Percentiles rank a stretch among this genome's conserved stretches.
Conservation (phyloP, 2,888 invertebrate genomes). For the Beris morrisii region DNA sequence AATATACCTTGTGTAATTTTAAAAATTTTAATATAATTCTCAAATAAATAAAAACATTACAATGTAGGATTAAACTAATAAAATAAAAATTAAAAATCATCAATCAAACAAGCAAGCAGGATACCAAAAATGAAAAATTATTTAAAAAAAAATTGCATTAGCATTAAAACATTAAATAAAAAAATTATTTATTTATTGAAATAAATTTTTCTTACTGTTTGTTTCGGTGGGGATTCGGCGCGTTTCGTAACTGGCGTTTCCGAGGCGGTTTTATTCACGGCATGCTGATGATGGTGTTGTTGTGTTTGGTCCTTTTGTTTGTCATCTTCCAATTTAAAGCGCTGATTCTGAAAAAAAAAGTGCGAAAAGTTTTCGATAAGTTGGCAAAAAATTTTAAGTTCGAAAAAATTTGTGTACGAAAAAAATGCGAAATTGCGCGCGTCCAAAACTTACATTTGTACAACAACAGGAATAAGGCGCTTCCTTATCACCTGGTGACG, state of each 20-base stretch:
- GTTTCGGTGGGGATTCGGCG: constrained; percentile 37
- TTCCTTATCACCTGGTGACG: constrained; percentile 41
- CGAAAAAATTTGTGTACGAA: not conserved
- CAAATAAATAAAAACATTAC: too few species aligned
- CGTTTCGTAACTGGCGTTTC: constrained; percentile 31
- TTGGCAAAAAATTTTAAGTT: not conserved
- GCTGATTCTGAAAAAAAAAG: constrained; percentile 49
- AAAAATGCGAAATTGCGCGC: not conserved
- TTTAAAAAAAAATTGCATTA: not conserved
- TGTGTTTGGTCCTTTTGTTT: constrained; percentile 43
- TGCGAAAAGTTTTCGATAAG: not conserved
- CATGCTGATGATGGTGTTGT: constrained; percentile 23
- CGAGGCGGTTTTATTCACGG: constrained; percentile 30
- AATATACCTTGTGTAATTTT: too few species aligned
- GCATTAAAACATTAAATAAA: not conserved
- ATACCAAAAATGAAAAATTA: not conserved
- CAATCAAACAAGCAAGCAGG: not conserved
- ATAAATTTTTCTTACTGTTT: constrained; percentile 36
- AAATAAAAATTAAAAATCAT: not conserved
- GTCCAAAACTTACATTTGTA: constrained; percentile 48
- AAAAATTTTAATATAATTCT: too few species aligned
- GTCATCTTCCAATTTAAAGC: constrained; percentile 52
- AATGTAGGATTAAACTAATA: not conserved
- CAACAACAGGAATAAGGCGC: constrained; percentile 50
- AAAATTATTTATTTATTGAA: not conserved